Evolutionary conservation across 2,888 invertebrate genomes (phyloP), one percentile per base, ranked within the genome.

Genomic region (Chrysolina oricalcia): DNA sequence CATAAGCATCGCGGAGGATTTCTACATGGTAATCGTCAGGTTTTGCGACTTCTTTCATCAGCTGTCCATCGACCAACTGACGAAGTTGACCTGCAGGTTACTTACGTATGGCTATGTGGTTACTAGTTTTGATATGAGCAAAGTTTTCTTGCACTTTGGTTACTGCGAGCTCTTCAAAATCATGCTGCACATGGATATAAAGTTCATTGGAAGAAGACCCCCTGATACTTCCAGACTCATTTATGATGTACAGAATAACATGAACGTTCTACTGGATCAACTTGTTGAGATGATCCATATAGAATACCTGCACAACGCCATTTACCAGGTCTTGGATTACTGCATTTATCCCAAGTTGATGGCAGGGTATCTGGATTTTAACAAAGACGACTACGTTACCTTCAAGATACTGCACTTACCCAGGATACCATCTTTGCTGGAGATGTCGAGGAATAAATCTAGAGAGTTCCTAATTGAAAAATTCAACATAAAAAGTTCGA

Each of bases 371-470:
- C 35, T 80, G 4, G 69, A 77, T 48, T 71, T 80, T 41, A 73
- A 76, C 46, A 78, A 72, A 53, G 75, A 74, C 46, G 80, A 80
- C 63, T 78, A 78, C 23, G 78, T 80, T 3, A 80, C 76, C 17
- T 70, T 69, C 17, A 80, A 80, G 66, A 80, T 80, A 19, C 63
- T 76, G 11, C 76, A 76, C 41, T 50, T 80, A 27, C 80, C 80
- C 4, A 76, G 69, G 70, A 59, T 84, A 23, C 85, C 85, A 5
- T 82, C 81, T 9, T 78, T 86, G 69, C 67, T 85, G 23, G 85
- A 86, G 77, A 69, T 86, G 59, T 68, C 84, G n/a, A 81, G 86
- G 72, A 83, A 86, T 76, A 75, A 75, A 65, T 43, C 81, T 41
- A 78, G 85, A 67, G 82, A 82, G 48, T 74, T 79, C 70, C 68